These are phyloP conservation scores for Tachycineta bicolor DNA, from an alignment of 2,113 vertebrate genomes.

Conservation along the genomic window DNA sequence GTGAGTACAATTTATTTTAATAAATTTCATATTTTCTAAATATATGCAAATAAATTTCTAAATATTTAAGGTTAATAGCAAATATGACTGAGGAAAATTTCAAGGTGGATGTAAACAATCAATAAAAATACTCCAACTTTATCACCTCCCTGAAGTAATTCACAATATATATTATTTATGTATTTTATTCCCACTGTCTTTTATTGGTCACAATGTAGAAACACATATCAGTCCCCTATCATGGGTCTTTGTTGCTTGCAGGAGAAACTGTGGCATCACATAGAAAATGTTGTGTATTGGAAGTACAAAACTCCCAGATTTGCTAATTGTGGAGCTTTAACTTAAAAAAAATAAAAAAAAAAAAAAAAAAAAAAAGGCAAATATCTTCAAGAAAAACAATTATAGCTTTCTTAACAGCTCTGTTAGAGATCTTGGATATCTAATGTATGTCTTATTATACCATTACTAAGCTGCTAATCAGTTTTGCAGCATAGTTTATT, in stretches of 20 bases:
- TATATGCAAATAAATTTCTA: neutral
- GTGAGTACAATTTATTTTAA: neutral
- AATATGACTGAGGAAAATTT: neutral
- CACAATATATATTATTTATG: neutral
- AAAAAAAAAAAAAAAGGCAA: neutral
- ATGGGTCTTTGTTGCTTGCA: accelerated
- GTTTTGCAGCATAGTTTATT: neutral
- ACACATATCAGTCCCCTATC: neutral
- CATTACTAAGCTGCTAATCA: neutral
- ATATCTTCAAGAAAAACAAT: neutral
- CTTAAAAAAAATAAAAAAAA: neutral
- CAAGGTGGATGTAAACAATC: neutral
- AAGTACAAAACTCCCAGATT: neutral
- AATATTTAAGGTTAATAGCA: neutral
- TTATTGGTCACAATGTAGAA: neutral
- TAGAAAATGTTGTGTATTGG: neutral
- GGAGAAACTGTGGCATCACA: neutral
- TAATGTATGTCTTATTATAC: neutral
- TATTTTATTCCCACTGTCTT: neutral
- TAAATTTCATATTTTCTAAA: neutral
- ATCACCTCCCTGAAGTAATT: neutral
- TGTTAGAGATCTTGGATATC: neutral
- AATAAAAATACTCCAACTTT: neutral
- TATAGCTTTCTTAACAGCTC: neutral
- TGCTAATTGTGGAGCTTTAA: neutral